Percentiles rank a stretch among this genome's conserved stretches.
phyloP scores from a whole-genome alignment of 1,140 invertebrate species.

The Protaetia brevitarsis region DNA sequence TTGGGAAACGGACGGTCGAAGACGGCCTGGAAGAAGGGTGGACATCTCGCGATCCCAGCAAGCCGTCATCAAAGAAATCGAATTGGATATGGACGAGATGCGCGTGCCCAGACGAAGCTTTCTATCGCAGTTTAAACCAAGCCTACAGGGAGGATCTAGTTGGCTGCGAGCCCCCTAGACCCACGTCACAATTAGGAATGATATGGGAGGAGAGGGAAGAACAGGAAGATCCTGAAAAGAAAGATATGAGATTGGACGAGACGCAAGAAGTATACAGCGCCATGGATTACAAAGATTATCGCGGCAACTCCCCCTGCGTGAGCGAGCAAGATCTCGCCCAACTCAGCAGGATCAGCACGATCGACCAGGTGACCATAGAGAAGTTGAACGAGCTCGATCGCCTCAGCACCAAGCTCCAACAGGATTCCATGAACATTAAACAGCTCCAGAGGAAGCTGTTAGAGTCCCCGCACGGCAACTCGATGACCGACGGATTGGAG shows the following conservation, averaged over 20 bases:
- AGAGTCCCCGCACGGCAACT: constrained; percentile 53
- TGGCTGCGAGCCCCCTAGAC: constrained; percentile 54
- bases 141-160: constrained; percentile 75
- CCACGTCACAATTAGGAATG: constrained; percentile 66
- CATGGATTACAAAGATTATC: constrained; percentile 75
- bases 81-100: constrained; percentile 53
- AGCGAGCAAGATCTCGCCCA: constrained; percentile 76
- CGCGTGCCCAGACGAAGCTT: constrained; percentile 76
- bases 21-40: constrained; percentile 61
- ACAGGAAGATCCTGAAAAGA: constrained; percentile 41
- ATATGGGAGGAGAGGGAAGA: constrained; percentile 73
- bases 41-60: constrained; percentile 50
- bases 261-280: constrained; percentile 70
- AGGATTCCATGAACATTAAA: constrained; percentile 74
- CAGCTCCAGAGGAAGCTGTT: constrained; percentile 69
- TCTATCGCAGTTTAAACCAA: constrained; percentile 84
- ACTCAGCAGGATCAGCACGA: constrained; percentile 67
- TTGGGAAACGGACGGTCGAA: constrained; percentile 60
- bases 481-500: constrained; percentile 52
- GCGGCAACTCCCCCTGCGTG: constrained; percentile 68
- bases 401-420: constrained; percentile 69
- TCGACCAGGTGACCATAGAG: constrained; percentile 72
- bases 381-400: constrained; percentile 76
- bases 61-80: constrained; percentile 50
- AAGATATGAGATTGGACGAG: constrained; percentile 50